Evolutionary conservation across 2,113 vertebrate genomes (phyloP).

Genomic region (Notothenia rossii): DNA sequence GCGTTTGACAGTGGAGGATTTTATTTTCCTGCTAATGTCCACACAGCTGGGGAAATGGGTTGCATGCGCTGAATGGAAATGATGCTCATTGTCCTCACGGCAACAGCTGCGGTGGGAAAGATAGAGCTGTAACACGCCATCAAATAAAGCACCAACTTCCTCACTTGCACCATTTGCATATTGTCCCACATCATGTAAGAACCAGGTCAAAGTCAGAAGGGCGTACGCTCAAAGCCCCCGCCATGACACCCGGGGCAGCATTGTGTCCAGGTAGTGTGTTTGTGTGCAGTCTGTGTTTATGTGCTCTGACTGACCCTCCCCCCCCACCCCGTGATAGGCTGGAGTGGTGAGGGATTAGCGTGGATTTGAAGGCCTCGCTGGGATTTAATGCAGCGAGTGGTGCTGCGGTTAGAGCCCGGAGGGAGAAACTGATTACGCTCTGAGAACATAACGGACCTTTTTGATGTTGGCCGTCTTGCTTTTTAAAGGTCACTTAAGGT

Average conservation of each 20-base stretch:
- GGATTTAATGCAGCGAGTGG: slow-evolving; percentile 64
- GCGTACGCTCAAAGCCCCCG: not conserved
- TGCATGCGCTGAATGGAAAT: slow-evolving; percentile 42
- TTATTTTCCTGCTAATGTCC: not conserved
- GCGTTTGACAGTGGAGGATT: slow-evolving; percentile 23
- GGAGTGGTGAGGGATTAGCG: slow-evolving; percentile 74
- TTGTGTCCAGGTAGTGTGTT: slow-evolving; percentile 40
- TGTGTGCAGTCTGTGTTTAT: slow-evolving; percentile 20
- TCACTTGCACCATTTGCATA: slow-evolving; percentile 55
- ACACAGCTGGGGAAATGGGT: slow-evolving; percentile 44
- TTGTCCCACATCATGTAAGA: slow-evolving; percentile 42
- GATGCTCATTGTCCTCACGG: slow-evolving; percentile 44
- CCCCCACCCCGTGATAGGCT: slow-evolving; percentile 22
- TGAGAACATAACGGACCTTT: slow-evolving; percentile 54
- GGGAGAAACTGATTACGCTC: slow-evolving; percentile 65
- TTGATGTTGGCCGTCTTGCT: slow-evolving; percentile 8
- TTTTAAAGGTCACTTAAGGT: slow-evolving; percentile 19
- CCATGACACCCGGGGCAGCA: slow-evolving; percentile 35
- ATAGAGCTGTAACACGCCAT: slow-evolving; percentile 23
- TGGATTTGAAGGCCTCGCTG: slow-evolving; percentile 76
- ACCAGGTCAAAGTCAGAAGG: slow-evolving; percentile 51
- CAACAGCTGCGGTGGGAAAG: slow-evolving; percentile 53
- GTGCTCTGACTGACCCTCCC: slow-evolving; percentile 33
- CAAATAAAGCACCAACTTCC: slow-evolving; percentile 12
- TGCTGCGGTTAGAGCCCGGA: slow-evolving; percentile 62